Evolutionary conservation across 2,888 invertebrate genomes (phyloP).

Genomic region (Psylliodes chrysocephalus): DNA sequence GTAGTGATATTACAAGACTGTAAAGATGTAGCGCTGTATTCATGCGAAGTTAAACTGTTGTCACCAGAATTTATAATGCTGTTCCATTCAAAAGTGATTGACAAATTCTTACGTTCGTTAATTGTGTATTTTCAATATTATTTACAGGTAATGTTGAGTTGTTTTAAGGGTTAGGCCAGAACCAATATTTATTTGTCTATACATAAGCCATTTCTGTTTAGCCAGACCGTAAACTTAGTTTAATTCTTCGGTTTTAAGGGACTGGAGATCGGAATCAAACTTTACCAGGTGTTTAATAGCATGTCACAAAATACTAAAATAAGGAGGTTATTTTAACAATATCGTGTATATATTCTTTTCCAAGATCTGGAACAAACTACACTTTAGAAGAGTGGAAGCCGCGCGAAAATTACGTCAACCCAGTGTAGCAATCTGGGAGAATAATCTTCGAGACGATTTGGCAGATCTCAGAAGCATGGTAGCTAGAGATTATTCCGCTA

Average conservation of each 20-base stretch:
- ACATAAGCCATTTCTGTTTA: too few relatives aligned
- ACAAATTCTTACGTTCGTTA: slow-evolving; percentile 72
- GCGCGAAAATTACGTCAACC: slow-evolving; percentile 68
- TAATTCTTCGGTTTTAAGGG: too few relatives aligned
- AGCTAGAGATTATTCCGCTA: slow-evolving; percentile 70
- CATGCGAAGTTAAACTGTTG: slow-evolving; percentile 67
- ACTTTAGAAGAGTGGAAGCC: slow-evolving; percentile 66
- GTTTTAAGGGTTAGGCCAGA: too few relatives aligned
- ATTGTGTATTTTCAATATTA: slow-evolving; percentile 73
- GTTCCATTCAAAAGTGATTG: slow-evolving; percentile 69
- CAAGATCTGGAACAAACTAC: slow-evolving; percentile 69
- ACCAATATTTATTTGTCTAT: too few relatives aligned
- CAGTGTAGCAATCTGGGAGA: slow-evolving; percentile 65
- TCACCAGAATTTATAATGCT: slow-evolving; percentile 71
- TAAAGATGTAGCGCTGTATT: slow-evolving; percentile 71
- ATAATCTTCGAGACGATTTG: slow-evolving; percentile 67
- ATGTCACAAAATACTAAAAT: too few relatives aligned
- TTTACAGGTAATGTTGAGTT: slow-evolving; percentile 69
- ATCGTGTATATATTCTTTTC: not conserved
- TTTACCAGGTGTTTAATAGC: too few relatives aligned
- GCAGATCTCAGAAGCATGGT: slow-evolving; percentile 70
- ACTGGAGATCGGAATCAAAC: too few relatives aligned
- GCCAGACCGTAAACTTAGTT: too few relatives aligned
- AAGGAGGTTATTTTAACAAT: not conserved
- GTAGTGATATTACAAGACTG: slow-evolving; percentile 72